Conservation (phyloP, 2,797 vertebrate species). For the Poecilia velifera region DNA sequence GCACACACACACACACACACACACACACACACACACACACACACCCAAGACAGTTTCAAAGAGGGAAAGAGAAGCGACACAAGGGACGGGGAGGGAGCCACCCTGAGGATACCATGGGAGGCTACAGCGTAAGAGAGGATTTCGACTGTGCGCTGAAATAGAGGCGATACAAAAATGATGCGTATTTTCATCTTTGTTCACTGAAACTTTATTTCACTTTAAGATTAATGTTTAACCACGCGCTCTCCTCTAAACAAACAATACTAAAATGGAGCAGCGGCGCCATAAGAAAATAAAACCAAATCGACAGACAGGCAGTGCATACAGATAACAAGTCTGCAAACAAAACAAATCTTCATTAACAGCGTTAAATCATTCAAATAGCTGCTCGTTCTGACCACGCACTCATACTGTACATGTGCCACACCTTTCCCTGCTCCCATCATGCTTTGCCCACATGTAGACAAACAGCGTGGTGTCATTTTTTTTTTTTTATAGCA, state of each 20-base stretch:
- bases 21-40: neutral
- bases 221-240: neutral
- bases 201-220: conserved; percentile 57
- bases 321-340: conserved; percentile 17
- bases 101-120: conserved; percentile 19
- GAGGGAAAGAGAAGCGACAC: conserved; percentile 9
- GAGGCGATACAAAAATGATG: neutral
- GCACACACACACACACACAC: neutral
- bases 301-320: conserved; percentile 14
- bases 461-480: conserved; percentile 4
- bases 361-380: conserved; percentile 39
- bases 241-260: conserved; percentile 32
- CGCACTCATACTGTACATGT: conserved; percentile 20
- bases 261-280: conserved; percentile 42
- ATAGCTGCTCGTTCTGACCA: conserved; percentile 53
- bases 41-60: neutral
- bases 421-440: conserved; percentile 30
- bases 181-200: conserved; percentile 20
- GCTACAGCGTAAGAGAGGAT: conserved; percentile 17
- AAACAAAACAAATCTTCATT: conserved; percentile 21
- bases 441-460: conserved; percentile 30
- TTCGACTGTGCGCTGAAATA: conserved; percentile 4
- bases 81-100: conserved; percentile 13
- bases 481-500: neutral
- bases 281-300: conserved; percentile 1